phyloP scores from a whole-genome alignment of 2,888 invertebrate species.

The Mantis religiosa region DNA sequence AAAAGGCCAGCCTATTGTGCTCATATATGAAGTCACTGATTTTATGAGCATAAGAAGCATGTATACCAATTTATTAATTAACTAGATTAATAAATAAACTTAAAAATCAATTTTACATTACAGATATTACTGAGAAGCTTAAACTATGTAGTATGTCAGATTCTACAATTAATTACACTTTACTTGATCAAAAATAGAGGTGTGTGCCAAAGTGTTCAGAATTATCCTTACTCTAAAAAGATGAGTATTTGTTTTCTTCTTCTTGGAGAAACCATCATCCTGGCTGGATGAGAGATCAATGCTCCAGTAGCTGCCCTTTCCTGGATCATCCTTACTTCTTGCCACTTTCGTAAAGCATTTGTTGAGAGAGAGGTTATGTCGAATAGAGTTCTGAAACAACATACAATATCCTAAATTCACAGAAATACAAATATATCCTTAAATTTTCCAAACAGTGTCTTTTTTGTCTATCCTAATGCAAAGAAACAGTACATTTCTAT shows the following conservation, averaged over 20 bases:
- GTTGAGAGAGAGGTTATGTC: constrained; percentile 67
- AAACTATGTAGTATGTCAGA: too few species aligned
- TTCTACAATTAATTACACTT: too few species aligned
- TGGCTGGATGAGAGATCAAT: constrained; percentile 55
- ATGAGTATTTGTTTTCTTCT: constrained; percentile 46
- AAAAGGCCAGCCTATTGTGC: too few species aligned
- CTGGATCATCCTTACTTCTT: constrained; percentile 67
- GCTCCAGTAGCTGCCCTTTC: constrained; percentile 64
- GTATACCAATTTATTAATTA: too few species aligned
- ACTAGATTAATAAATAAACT: too few species aligned
- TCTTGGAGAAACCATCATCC: constrained; percentile 52
- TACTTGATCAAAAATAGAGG: constrained; percentile 52
- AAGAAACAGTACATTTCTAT: too few species aligned
- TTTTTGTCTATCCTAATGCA: too few species aligned
- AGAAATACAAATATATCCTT: not conserved
- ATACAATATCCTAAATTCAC: not conserved
- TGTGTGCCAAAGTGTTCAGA: constrained; percentile 39
- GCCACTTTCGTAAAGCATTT: constrained; percentile 71
- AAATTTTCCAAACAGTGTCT: too few species aligned
- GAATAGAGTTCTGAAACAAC: constrained; percentile 62
- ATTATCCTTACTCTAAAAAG: constrained; percentile 44
- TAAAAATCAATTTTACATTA: too few species aligned
- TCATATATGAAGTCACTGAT: too few species aligned
- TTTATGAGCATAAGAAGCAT: too few species aligned
- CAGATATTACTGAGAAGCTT: too few species aligned